Evolutionary conservation across 2,888 invertebrate species (phyloP).

Genomic region (Andrena fulva): DNA sequence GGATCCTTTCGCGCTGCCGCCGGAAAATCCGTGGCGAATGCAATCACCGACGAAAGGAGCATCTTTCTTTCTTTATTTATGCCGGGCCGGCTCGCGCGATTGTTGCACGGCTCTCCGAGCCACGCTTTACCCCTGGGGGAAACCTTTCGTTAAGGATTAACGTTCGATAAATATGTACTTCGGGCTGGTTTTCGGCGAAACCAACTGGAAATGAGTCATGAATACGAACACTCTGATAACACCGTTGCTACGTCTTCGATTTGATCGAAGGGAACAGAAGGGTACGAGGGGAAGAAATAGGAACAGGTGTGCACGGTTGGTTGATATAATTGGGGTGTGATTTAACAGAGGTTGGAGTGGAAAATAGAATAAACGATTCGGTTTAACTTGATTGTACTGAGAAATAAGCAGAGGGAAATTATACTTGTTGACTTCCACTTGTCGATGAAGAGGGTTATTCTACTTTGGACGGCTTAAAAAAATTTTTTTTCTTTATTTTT

Average conservation of each 20-base stretch:
- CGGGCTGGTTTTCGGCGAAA: background rate
- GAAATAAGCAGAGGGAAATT: too few species aligned
- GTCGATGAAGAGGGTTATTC: too few species aligned
- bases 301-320: too few species aligned
- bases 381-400: too few species aligned
- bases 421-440: too few species aligned
- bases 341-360: too few species aligned
- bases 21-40: conserved; percentile 79
- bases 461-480: too few species aligned
- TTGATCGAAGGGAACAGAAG: background rate
- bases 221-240: background rate
- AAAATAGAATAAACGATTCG: too few species aligned
- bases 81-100: background rate
- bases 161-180: background rate
- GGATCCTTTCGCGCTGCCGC: conserved; percentile 56
- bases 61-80: conserved; percentile 37
- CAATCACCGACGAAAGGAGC: conserved; percentile 72
- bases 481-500: too few species aligned
- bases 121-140: background rate
- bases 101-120: background rate
- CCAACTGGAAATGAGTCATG: background rate
- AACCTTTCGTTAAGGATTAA: background rate
- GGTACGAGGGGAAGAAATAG: too few species aligned
- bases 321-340: too few species aligned
- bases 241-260: background rate